Conservation (phyloP, 2,888 invertebrate species). For the Panzeria rudis region DNA sequence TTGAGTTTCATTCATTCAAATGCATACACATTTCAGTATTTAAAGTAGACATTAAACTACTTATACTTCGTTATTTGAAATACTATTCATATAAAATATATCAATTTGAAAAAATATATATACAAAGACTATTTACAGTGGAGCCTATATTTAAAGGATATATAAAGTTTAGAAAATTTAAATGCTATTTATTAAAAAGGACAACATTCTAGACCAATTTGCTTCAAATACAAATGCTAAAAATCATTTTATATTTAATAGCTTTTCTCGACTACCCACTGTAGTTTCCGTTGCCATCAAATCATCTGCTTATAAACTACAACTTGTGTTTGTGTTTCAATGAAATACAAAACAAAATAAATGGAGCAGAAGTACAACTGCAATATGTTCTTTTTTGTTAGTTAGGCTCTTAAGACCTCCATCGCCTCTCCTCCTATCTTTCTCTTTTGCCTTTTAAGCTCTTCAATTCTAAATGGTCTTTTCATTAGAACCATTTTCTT, state of each 20-base stretch:
- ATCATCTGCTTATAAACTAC: constrained; percentile 38
- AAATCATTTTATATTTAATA: neutral
- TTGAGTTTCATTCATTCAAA: constrained; percentile 19
- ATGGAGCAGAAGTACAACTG: constrained; percentile 68
- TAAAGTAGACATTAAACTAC: constrained; percentile 54
- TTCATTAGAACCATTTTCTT: constrained; percentile 21
- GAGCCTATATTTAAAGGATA: neutral
- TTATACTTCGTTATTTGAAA: constrained; percentile 54
- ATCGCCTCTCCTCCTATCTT: neutral
- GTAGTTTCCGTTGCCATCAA: constrained; percentile 39
- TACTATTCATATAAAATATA: constrained; percentile 26
- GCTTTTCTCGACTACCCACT: neutral
- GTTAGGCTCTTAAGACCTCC: constrained; percentile 6
- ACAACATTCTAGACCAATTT: no score
- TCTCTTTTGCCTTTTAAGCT: neutral
- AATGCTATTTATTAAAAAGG: no score
- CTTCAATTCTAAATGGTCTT: constrained; percentile 18
- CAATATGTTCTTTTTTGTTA: constrained; percentile 61
- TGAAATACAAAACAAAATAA: constrained; percentile 64
- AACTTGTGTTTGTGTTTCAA: constrained; percentile 40
- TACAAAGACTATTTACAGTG: neutral
- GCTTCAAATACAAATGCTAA: no score
- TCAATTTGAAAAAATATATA: neutral
- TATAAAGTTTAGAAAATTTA: neutral
- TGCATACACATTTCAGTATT: neutral